These are phyloP conservation scores for Progne subis DNA, from an alignment of 2,113 vertebrate genomes.

Conservation along the genomic window DNA sequence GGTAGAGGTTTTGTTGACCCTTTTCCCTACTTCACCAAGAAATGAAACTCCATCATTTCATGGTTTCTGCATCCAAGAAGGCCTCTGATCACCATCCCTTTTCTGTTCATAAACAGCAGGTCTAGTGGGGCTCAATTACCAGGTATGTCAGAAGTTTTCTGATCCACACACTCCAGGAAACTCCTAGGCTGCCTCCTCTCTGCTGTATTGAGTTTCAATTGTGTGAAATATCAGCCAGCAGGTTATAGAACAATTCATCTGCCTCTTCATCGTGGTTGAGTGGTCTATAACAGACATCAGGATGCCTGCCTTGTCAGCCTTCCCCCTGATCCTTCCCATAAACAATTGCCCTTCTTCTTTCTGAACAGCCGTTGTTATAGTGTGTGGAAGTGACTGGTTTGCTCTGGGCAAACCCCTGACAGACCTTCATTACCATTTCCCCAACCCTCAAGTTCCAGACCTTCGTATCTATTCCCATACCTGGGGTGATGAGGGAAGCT, in stretches of 20 bases:
- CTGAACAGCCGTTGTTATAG: background rate
- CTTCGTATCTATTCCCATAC: background rate
- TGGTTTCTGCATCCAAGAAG: background rate
- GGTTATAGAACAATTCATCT: background rate
- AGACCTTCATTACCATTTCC: no score
- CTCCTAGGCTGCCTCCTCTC: background rate
- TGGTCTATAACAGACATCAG: background rate
- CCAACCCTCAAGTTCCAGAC: background rate
- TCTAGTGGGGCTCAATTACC: background rate
- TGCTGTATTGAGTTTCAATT: background rate
- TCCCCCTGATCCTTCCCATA: background rate
- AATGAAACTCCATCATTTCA: background rate
- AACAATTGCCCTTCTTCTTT: background rate
- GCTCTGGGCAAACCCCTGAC: background rate
- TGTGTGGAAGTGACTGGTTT: background rate
- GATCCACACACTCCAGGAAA: background rate
- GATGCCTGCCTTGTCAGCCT: background rate
- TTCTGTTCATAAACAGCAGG: background rate
- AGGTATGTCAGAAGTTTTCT: background rate
- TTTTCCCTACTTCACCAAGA: background rate
- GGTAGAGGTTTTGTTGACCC: background rate
- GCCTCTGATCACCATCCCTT: background rate
- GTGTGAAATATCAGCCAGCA: background rate
- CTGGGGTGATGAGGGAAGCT: background rate
- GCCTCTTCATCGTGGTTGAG: background rate